Evolutionary conservation across 1,140 invertebrate genomes (phyloP), one percentile per base, ranked within the genome.

Genomic region (Lysiphlebus fabarum): DNA sequence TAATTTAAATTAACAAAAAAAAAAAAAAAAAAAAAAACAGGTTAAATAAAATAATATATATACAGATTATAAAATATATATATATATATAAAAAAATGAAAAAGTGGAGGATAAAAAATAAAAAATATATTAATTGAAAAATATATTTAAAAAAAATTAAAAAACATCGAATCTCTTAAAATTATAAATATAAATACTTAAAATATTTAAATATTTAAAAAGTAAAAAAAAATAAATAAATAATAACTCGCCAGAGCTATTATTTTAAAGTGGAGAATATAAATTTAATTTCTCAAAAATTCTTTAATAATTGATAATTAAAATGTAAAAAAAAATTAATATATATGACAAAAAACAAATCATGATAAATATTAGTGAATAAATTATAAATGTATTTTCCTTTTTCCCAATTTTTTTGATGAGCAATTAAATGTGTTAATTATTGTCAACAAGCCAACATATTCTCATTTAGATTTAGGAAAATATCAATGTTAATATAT

Each of bases 121-220:
- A 17, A 14, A 47, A 47, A 47, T 47, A 17, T 47, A 17, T 47
- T 14, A 14, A 9, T 12, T 17, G 44, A 47, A 47, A n/a, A 7
- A 14, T 17, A 14, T 14, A 17, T 26, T 17, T 26, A 7, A 14
- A 7, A 5, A 47, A 47, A 47, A 12, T n/a, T n/a, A n/a, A n/a
- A n/a, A n/a, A n/a, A 48, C 56, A 58, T 51, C 56, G 56, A 58
- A 58, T 50, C 56, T 58, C 56, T 51, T 47, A 40, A 17, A n/a
- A n/a, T 7, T 37, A 9, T 36, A 47, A 37, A 47, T 40, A 37
- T 33, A 40, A n/a, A 45, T 55, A 55, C 14, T 6, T 45, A 7
- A 45, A 6, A n/a, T 4, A 45, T 2, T 2, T 4, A 41, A 41
- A 41, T 17, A 41, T 4, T 41, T 9, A 41, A 41, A 11, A 9